Conservation (phyloP, 2,888 invertebrate species). For the Heliconius charithonia region DNA sequence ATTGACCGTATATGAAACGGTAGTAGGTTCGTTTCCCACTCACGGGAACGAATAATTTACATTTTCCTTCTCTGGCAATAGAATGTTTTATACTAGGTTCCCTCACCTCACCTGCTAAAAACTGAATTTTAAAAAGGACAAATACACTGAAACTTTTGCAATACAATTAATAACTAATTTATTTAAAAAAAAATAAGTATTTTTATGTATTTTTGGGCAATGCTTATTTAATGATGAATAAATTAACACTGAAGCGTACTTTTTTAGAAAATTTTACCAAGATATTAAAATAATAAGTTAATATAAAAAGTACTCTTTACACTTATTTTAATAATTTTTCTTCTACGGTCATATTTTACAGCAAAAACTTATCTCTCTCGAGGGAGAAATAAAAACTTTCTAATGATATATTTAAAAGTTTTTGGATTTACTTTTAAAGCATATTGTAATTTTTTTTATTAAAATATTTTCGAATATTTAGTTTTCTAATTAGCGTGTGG, state of each 20-base stretch:
- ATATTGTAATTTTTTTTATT: constrained; percentile 1
- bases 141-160: not conserved
- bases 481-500: not conserved
- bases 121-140: not conserved
- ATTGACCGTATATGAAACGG: too few species aligned
- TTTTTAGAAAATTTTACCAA: not conserved
- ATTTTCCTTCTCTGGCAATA: too few species aligned
- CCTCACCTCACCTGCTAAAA: too few species aligned
- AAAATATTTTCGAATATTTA: not conserved
- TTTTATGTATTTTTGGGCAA: not conserved
- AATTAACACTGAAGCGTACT: not conserved
- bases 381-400: constrained; percentile 13
- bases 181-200: too few species aligned
- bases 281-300: not conserved
- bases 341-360: constrained; percentile 2
- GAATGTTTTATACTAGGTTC: too few species aligned
- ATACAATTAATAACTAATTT: not conserved
- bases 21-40: too few species aligned
- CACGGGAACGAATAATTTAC: too few species aligned
- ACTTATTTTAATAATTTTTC: constrained; percentile 10
- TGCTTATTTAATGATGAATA: not conserved
- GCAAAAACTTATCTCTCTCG: constrained; percentile 17
- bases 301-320: not conserved
- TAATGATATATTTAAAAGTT: constrained; percentile 22
- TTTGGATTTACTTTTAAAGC: constrained; percentile 2